phyloP scores from a whole-genome alignment of 2,797 vertebrate species.

The Amblyopsis hoosieri region DNA sequence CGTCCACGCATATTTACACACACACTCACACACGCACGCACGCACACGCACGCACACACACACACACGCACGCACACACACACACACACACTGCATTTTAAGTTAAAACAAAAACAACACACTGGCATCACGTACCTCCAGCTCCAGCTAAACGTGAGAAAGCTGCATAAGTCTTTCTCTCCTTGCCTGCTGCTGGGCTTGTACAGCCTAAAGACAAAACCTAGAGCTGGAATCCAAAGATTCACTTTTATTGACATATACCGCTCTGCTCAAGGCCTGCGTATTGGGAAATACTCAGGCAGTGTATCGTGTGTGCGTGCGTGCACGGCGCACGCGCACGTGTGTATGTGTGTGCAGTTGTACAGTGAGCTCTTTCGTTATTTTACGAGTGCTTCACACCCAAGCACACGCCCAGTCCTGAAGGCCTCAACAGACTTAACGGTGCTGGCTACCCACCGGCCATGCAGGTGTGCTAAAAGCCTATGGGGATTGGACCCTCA shows the following conservation, averaged over 20 bases:
- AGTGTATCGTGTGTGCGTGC: constrained; percentile 42
- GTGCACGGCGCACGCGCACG: constrained; percentile 11
- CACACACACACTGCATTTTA: constrained; percentile 6
- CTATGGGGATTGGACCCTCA: no score
- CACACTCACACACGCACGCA: background rate
- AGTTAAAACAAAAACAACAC: background rate
- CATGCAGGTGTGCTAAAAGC: constrained; percentile 32
- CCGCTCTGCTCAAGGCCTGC: constrained; percentile 44
- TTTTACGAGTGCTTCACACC: constrained; percentile 43
- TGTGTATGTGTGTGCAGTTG: constrained; percentile 5
- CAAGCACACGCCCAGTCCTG: constrained; percentile 45
- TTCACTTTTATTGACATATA: constrained; percentile 54
- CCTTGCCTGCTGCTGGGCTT: no score
- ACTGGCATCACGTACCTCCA: background rate
- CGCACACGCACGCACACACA: background rate
- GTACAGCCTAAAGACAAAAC: constrained; percentile 55
- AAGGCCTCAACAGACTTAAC: constrained; percentile 48
- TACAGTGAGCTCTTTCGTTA: constrained; percentile 13
- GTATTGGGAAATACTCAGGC: constrained; percentile 62
- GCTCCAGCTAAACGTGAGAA: no score
- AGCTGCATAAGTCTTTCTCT: no score
- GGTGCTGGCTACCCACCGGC: constrained; percentile 17
- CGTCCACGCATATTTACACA: background rate
- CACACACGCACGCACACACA: constrained; percentile 9
- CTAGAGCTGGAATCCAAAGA: constrained; percentile 49